Evolutionary conservation across 1,140 invertebrate species (phyloP).

Genomic region (Tachypleus tridentatus): DNA sequence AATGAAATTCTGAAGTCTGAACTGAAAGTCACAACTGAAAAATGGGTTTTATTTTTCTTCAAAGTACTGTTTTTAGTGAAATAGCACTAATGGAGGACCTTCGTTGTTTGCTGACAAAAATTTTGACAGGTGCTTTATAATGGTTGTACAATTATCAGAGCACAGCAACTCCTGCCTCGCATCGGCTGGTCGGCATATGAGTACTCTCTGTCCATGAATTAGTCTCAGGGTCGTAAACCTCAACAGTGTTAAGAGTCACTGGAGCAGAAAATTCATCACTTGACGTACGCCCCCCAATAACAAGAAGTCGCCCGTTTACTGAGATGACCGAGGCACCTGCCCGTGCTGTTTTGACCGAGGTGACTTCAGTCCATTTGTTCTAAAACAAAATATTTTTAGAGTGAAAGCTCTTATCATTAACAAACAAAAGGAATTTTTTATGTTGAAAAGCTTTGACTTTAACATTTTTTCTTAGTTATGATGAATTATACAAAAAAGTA

Average conservation of each 20-base stretch:
- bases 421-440: conserved; percentile 3
- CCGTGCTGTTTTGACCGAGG: conserved; percentile 56
- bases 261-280: conserved; percentile 23
- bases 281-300: conserved; percentile 53
- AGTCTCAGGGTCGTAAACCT: conserved; percentile 64
- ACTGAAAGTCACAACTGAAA: too few species aligned
- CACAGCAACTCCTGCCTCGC: conserved; percentile 66
- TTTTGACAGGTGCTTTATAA: too few species aligned
- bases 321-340: conserved; percentile 73
- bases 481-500: too few species aligned
- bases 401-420: background rate
- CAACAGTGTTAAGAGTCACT: conserved; percentile 61
- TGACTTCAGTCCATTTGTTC: conserved; percentile 64
- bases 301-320: conserved; percentile 63
- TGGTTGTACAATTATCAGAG: conserved; percentile 28
- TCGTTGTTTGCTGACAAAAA: too few species aligned
- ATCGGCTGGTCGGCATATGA: conserved; percentile 62
- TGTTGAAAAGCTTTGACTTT: background rate
- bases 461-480: too few species aligned
- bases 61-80: too few species aligned
- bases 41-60: too few species aligned
- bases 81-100: too few species aligned
- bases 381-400: conserved; percentile 29
- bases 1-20: too few species aligned
- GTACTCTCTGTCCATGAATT: conserved; percentile 63